phyloP scores from a whole-genome alignment of 1,140 invertebrate species.

The Caerostris darwini region DNA sequence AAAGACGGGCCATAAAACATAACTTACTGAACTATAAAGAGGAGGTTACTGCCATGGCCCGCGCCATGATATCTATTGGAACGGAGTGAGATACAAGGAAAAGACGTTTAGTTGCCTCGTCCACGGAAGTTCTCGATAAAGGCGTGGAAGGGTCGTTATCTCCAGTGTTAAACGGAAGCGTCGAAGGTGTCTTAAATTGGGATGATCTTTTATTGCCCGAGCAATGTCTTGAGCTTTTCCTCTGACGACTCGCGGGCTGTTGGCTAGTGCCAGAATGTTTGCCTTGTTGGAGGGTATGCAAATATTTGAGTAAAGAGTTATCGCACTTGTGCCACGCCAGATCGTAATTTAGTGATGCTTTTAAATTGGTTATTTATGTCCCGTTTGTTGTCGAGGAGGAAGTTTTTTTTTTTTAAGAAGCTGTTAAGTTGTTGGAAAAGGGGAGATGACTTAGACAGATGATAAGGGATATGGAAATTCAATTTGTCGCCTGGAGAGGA shows the following conservation, averaged over 20 bases:
- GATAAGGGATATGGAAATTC: neutral
- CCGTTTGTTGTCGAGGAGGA: neutral
- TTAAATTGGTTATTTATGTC: conserved; percentile 29
- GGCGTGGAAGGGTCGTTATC: conserved; percentile 9
- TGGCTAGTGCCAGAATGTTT: neutral
- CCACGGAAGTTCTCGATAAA: conserved; percentile 5
- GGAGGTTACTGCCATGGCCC: neutral
- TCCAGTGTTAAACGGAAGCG: conserved; percentile 27
- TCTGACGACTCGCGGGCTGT: neutral
- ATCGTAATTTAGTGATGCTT: conserved; percentile 42
- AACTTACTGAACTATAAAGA: conserved; percentile 51
- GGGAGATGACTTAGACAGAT: neutral
- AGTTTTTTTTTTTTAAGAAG: neutral
- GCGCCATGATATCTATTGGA: neutral
- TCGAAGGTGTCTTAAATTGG: conserved; percentile 45
- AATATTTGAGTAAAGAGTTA: conserved; percentile 35
- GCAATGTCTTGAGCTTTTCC: neutral
- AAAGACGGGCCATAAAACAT: neutral
- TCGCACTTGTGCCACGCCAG: neutral
- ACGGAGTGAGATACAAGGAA: neutral
- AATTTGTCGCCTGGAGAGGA: neutral
- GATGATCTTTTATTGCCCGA: conserved; percentile 16
- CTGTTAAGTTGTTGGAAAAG: neutral
- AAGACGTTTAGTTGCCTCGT: conserved; percentile 7
- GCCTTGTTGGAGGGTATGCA: neutral